A percentile compares a stretch with the other conserved stretches of the same genome.
Evolutionary conservation across 1,140 invertebrate genomes (phyloP).

Genomic region (Ceratosolen solmsi): DNA sequence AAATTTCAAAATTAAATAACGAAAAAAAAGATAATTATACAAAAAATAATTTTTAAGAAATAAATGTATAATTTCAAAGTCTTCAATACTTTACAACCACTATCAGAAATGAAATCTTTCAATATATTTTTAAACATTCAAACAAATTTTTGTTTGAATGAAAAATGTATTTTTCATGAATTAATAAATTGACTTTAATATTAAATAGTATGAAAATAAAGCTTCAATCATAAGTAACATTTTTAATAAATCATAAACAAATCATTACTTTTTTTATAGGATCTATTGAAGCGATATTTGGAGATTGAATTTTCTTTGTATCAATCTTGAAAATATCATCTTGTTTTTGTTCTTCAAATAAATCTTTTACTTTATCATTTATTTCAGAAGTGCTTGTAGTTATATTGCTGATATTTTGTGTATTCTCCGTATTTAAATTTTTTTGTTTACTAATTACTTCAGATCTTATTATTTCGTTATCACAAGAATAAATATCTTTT

Average conservation of each 20-base stretch:
- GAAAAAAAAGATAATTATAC: too few species aligned
- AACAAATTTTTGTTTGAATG: too few species aligned
- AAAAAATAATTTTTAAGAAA: too few species aligned
- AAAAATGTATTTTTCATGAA: too few species aligned
- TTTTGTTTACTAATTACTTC: constrained; percentile 34
- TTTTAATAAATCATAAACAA: neutral
- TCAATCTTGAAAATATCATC: constrained; percentile 57
- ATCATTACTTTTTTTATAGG: constrained; percentile 53
- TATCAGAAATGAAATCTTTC: too few species aligned
- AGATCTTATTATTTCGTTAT: constrained; percentile 46
- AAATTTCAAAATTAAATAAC: too few species aligned
- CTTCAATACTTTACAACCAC: too few species aligned
- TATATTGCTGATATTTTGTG: constrained; percentile 36
- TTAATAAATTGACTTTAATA: too few species aligned
- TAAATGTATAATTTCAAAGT: too few species aligned
- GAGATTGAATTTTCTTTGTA: constrained; percentile 41
- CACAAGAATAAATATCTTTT: constrained; percentile 54
- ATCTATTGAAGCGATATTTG: neutral
- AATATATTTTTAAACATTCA: too few species aligned
- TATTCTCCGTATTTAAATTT: constrained; percentile 18
- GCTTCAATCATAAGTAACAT: too few species aligned
- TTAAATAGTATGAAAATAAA: too few species aligned
- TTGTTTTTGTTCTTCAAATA: constrained; percentile 63
- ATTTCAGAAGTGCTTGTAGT: constrained; percentile 61
- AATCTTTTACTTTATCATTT: constrained; percentile 54